phyloP scores from a whole-genome alignment of 2,888 invertebrate species.

The Nymphalis c-album region DNA sequence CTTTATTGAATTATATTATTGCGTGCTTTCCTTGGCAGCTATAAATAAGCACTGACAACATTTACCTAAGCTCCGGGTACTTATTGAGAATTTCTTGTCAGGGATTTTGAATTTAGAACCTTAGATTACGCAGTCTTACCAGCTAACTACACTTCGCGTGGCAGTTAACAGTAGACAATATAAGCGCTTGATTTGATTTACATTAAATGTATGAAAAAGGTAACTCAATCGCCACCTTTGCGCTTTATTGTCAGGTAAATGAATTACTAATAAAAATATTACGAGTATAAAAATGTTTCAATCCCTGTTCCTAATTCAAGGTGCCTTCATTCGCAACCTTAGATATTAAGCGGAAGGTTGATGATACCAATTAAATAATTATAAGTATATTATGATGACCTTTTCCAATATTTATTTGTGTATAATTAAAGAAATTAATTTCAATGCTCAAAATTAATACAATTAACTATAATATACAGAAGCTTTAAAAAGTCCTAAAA shows the following conservation, averaged over 20 bases:
- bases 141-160: too few species aligned
- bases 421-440: not conserved
- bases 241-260: not conserved
- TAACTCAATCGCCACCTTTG: not conserved
- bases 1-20: too few species aligned
- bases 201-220: not conserved
- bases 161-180: too few species aligned
- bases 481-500: not conserved
- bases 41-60: too few species aligned
- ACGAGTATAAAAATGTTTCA: conserved; percentile 7
- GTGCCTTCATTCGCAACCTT: conserved; percentile 25
- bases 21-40: too few species aligned
- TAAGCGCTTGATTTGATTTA: too few species aligned
- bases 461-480: too few species aligned
- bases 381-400: conserved; percentile 3
- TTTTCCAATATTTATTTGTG: conserved; percentile 6
- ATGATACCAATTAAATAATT: conserved; percentile 13
- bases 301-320: conserved; percentile 21
- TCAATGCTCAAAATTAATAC: not conserved
- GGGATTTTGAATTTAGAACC: too few species aligned
- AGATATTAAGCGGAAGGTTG: conserved; percentile 23
- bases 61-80: too few species aligned
- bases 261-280: conserved; percentile 16
- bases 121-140: too few species aligned
- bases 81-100: too few species aligned